Conservation (phyloP, 2,113 vertebrate genomes). For the Pelodiscus sinensis region DNA sequence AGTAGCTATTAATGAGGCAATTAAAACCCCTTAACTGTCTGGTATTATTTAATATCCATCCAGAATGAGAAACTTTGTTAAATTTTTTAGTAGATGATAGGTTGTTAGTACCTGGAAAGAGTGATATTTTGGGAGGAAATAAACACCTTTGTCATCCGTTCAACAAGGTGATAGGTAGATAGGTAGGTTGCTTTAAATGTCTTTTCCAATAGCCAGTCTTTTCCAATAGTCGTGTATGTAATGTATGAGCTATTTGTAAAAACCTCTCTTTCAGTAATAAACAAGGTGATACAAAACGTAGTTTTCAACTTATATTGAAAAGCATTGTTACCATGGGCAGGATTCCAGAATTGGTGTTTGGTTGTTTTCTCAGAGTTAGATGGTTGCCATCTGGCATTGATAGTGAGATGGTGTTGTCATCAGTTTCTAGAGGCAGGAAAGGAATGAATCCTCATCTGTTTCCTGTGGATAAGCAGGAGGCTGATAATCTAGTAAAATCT, state of each 20-base stretch:
- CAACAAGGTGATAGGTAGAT: background rate
- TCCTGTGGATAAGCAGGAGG: conserved; percentile 97
- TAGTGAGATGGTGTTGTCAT: conserved; percentile 92
- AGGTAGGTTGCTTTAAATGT: background rate
- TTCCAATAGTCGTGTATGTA: background rate
- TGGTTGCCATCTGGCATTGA: conserved; percentile 90
- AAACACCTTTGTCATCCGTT: background rate
- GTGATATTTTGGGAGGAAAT: background rate
- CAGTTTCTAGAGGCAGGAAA: conserved; percentile 95
- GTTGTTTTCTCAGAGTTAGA: conserved; percentile 88
- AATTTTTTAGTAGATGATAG: conserved; percentile 14
- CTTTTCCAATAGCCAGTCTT: background rate
- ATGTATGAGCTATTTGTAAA: conserved; percentile 14
- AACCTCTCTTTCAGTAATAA: conserved; percentile 6
- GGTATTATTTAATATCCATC: background rate
- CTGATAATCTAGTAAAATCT: conserved; percentile 91
- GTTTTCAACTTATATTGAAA: conserved; percentile 74
- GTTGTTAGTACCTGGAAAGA: background rate
- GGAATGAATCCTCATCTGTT: conserved; percentile 97
- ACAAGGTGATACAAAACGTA: conserved; percentile 62
- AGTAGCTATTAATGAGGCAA: conserved; percentile 13
- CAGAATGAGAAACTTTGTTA: background rate
- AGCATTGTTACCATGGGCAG: conserved; percentile 87
- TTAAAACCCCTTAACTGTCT: conserved; percentile 32
- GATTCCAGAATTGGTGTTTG: conserved; percentile 90